Evolutionary conservation across 2,113 vertebrate genomes (phyloP), one percentile per base, ranked within the genome.

Genomic region (Vulpes lagopus): DNA sequence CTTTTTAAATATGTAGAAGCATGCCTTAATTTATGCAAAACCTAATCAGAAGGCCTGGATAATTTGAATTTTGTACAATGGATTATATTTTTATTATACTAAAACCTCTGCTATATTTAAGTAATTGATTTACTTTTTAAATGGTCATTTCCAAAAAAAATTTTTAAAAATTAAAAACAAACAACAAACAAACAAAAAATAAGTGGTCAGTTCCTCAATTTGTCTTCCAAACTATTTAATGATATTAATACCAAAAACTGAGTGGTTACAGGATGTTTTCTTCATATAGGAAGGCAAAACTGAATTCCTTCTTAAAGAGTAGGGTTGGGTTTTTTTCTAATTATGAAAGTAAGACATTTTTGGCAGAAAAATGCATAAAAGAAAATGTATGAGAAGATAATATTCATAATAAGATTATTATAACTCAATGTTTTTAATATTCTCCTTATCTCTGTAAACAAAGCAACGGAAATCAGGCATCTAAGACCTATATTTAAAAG

Each of bases 181-280:
- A 43, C 43, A 43, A 43, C 43, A 43, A 43, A 43, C 6, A 43
- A 43, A 43, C 43, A 43, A 43, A 43, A 43, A 43, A 43, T 43
- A 43, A 43, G 8, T 43, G 43, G 43, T 43, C 23, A 55, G 5
- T 80, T 80, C 94, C 27, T 84, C 30, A 51, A 55, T 59, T 89
- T 89, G 8, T 78, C n/a, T 94, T 91, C 27, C 27, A 85, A 89
- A 60, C 51, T 80, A 51, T 65, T 51, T 90, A 80, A 65, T 84
- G 23, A 78, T 51, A 57, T 51, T 43, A 84, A 51, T 11, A 59
- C 12, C 43, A 71, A 78, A 87, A 91, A 49, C 38, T 51, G 82
- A 79, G 38, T 78, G 15, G 11, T 23, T 76, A 32, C 55, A 27
- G 10, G 3, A 71, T 83, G 3, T 43, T 71, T 96, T 73, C 9